Evolutionary conservation across 2,113 vertebrate genomes (phyloP), one percentile per base, ranked within the genome.

Genomic region (Plectropomus leopardus): DNA sequence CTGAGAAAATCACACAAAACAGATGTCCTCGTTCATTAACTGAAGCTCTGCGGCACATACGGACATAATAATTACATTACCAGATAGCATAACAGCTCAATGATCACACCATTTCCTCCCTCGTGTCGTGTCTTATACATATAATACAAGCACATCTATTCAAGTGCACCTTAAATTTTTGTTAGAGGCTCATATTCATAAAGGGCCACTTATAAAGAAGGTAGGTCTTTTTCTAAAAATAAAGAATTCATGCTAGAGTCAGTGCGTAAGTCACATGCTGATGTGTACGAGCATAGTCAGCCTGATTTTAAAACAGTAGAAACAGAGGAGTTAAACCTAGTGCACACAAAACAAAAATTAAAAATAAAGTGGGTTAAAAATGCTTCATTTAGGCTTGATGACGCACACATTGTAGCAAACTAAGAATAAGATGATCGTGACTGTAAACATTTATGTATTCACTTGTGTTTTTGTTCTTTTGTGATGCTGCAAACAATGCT

Each of bases 1-100:
- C 97, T 98, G 66, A 44, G 15, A 32, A 61, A 69, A 36, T 63
- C 1, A 84, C 0, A 72, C 59, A 21, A 19, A 64, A 60, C 57
- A 83, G 30, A 70, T 10, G 13, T 24, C 14, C 30, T 61, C 3
- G n/a, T 54, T 80, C 26, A 72, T 51, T 26, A 16, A 66, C 21
- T 42, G 6, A 28, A 34, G 15, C 50, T 44, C 58, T 48, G n/a
- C 34, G 34, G 15, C 32, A 45, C 15, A 21, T n/a, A 50, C 9
- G 7, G 4, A 45, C 44, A 44, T 40, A 9, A 44, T 40, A 9
- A 40, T 40, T 40, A 40, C 36, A 40, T 40, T 40, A 40, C 36
- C 7, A 10, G 11, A 40, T 40, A 40, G 36, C 3, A 10, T 40
- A 40, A 40, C 11, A 40, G 36, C 14, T 24, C 28, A 28, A 61